Percentiles rank a stretch among this genome's conserved stretches.
These are phyloP conservation scores for Acanthosepion esculentum DNA, from an alignment of 2,888 invertebrate genomes.

Conservation along the genomic window DNA sequence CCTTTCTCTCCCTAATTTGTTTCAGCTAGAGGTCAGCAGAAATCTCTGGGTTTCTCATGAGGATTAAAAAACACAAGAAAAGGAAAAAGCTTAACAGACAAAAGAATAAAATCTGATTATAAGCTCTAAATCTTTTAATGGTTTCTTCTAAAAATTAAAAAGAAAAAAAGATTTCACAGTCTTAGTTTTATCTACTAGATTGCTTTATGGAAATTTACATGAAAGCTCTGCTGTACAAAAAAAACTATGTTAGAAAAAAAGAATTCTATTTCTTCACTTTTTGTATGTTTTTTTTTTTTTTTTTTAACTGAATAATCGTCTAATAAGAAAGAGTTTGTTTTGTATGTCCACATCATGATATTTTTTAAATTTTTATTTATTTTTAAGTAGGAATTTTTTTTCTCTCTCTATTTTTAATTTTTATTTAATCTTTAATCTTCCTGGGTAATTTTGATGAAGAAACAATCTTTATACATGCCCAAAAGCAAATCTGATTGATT, in stretches of 20 bases:
- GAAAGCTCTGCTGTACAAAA: neutral
- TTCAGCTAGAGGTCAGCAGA: neutral
- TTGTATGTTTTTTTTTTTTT: neutral
- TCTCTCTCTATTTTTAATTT: neutral
- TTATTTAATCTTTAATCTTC: neutral
- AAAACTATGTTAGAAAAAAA: neutral
- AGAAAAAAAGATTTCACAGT: neutral
- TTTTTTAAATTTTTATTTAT: neutral
- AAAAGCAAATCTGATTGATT: neutral
- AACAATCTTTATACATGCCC: neutral
- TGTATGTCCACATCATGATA: neutral
- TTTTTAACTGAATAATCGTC: neutral
- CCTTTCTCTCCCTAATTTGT: neutral
- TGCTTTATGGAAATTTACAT: neutral
- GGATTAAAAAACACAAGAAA: neutral
- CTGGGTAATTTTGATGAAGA: neutral
- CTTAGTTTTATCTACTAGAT: neutral
- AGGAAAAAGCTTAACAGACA: neutral
- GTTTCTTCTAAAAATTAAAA: neutral
- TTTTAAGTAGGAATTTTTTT: neutral
- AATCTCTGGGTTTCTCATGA: neutral
- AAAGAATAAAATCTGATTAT: neutral
- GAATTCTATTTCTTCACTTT: neutral
- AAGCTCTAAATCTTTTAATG: constrained; percentile 33
- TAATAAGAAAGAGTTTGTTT: neutral